These are phyloP conservation scores for Hippoglossus stenolepis DNA, from an alignment of 2,113 vertebrate genomes.

Conservation along the genomic window DNA sequence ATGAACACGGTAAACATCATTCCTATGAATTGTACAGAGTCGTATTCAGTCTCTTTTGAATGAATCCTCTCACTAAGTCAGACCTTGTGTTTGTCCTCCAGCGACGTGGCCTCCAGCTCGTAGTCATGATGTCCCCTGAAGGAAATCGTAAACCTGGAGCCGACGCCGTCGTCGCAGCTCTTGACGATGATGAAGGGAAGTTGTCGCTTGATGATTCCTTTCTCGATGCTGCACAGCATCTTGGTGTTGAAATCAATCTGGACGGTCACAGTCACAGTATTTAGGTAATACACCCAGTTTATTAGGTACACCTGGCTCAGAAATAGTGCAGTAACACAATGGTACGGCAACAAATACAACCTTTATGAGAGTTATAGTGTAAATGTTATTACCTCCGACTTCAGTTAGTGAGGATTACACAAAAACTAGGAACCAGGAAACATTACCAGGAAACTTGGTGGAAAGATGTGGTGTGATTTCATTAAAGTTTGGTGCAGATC, in stretches of 20 bases:
- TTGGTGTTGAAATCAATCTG: conserved; percentile 85
- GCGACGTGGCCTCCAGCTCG: conserved; percentile 82
- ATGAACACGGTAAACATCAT: not conserved
- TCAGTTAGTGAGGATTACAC: no score
- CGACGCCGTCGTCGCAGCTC: conserved; percentile 78
- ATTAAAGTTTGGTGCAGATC: no score
- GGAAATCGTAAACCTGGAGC: conserved; percentile 77
- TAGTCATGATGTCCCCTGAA: conserved; percentile 81
- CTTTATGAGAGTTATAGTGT: not conserved
- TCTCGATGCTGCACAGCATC: conserved; percentile 86
- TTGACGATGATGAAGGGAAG: conserved; percentile 83
- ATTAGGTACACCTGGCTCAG: not conserved
- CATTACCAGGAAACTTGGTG: no score
- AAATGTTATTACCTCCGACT: not conserved
- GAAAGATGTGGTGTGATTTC: no score
- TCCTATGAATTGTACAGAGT: no score
- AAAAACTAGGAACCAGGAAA: no score
- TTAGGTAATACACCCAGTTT: not conserved
- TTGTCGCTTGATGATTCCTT: conserved; percentile 84
- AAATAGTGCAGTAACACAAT: no score
- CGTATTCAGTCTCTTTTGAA: not conserved
- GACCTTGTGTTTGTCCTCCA: conserved; percentile 84
- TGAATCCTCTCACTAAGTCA: not conserved
- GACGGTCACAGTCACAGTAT: not conserved
- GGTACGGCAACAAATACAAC: no score